Base-by-base conservation (phyloP, 1,140 invertebrate species). In the Mylabris phalerata region DNA sequence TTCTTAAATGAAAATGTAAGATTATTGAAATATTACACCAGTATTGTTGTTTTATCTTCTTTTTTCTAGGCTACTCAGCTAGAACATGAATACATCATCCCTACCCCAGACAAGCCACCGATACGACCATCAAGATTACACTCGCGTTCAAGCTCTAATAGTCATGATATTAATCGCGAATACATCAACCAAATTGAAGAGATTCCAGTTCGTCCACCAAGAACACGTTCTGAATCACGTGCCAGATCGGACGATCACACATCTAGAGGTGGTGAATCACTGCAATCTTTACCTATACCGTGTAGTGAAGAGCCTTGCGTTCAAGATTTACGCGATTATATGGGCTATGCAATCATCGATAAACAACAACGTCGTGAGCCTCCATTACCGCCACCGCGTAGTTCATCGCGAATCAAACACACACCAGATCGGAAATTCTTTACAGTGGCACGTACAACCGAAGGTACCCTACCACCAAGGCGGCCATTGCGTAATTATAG, bases 261-360 rank as follows among this genome's bases (percentile, higher is more conserved):
- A 82, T 9, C 79, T 78, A 55, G 82, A 54, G 86, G 84, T 1
- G 84, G 84, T 3, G 85, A 88, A 50, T 88, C 86, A 1, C 65
- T 63, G 9, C 42, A 19, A 13, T 48, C 48, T 46, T 47, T 55
- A 59, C 27, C 42, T 9, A 47, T 67, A 57, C 41, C 73, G 68
- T 56, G 66, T 65, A 9, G 65, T 6, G 71, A 74, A 59, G 67
- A 70, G 57, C 61, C 66, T n/a, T 73, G 68, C 57, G 38, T 67
- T 19, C 57, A 68, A 60, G 62, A 71, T 44, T 24, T 70, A 3
- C 55, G 70, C 9, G 80, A 82, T 66, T 77, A 75, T 54, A 81
- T 82, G 48, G 84, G 84, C 7, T 88, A 88, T 61, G 84, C 85
- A 5, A 77, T 82, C 4, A 83, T 87, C 3, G 85, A 87, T 26